phyloP scores from a whole-genome alignment of 2,797 vertebrate genomes.

The Luscinia luscinia region DNA sequence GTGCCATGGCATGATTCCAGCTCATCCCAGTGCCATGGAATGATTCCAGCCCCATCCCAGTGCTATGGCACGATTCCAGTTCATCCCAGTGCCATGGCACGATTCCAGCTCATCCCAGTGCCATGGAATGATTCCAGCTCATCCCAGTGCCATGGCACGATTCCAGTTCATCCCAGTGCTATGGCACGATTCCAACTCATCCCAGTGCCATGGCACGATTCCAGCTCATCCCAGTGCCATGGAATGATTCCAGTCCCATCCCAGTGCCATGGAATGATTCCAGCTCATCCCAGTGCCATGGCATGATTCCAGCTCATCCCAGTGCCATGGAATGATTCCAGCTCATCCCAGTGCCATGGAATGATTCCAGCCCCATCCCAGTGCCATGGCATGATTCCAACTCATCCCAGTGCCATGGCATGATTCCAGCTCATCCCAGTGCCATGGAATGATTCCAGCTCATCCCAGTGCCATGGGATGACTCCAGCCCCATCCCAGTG shows the following conservation, averaged over 20 bases:
- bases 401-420: background rate
- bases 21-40: background rate
- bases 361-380: background rate
- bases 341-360: background rate
- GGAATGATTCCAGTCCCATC: background rate
- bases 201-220: background rate
- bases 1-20: background rate
- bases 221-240: background rate
- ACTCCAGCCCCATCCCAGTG: no score
- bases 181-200: background rate
- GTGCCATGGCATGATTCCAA: background rate
- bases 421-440: background rate
- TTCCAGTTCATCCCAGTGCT: no score
- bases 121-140: background rate
- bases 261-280: no score
- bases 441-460: background rate
- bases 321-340: background rate
- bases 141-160: background rate
- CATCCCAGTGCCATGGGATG: no score
- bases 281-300: background rate
- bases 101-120: background rate
- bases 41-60: background rate
- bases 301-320: background rate
- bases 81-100: background rate
- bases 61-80: rapidly evolving